Percentiles rank a stretch among this genome's conserved stretches.
Conservation (phyloP, 2,797 vertebrate genomes). For the Enteromius treurensis region DNA sequence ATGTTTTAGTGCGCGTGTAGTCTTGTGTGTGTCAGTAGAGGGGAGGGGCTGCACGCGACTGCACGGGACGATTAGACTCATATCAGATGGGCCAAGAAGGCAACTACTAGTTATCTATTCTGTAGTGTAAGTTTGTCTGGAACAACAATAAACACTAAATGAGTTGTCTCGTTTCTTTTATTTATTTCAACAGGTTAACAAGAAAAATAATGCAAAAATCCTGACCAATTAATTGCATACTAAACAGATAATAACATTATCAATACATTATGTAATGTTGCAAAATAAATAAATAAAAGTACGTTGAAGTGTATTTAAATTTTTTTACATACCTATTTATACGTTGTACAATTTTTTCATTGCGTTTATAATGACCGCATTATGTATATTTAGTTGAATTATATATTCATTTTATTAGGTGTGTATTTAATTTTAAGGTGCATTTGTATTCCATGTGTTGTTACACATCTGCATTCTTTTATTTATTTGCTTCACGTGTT, state of each 20-base stretch:
- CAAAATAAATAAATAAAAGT: background rate
- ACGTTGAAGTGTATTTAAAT: background rate
- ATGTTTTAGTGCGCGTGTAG: slow-evolving; percentile 72
- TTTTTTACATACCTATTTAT: background rate
- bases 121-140: background rate
- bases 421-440: background rate
- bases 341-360: background rate
- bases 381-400: background rate
- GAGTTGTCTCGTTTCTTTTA: background rate
- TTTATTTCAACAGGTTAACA: background rate
- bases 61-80: slow-evolving; percentile 19
- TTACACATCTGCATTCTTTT: background rate
- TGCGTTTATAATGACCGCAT: background rate
- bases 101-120: background rate
- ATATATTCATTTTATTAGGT: background rate
- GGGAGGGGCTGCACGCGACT: slow-evolving; percentile 48
- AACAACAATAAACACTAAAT: background rate
- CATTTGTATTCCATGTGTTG: background rate
- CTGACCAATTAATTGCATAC: background rate
- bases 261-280: background rate
- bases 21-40: slow-evolving; percentile 47
- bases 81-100: slow-evolving; percentile 5
- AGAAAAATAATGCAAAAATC: background rate
- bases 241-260: background rate
- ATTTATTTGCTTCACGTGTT: background rate